Evolutionary conservation across 2,888 invertebrate species (phyloP).

Genomic region (Drosophila rubida): DNA sequence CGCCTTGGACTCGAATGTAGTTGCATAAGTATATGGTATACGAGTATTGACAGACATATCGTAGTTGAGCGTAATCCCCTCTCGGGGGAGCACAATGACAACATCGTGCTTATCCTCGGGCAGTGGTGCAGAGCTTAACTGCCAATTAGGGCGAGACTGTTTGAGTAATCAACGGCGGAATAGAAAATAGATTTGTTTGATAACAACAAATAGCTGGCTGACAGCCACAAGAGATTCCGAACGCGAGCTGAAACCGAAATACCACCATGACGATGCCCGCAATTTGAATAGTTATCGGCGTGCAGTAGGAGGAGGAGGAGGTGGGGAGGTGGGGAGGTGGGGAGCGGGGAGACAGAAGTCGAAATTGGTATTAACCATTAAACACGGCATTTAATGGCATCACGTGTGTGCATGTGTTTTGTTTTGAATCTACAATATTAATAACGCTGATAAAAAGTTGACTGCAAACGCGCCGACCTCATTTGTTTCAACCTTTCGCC

Average conservation of each 20-base stretch:
- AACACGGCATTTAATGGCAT: constrained; percentile 69
- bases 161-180: constrained; percentile 8
- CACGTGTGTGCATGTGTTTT: constrained; percentile 61
- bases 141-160: constrained; percentile 47
- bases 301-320: neutral
- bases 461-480: constrained; percentile 63
- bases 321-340: neutral
- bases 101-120: constrained; percentile 1
- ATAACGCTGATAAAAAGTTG: constrained; percentile 72
- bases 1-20: neutral
- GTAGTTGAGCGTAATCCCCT: neutral
- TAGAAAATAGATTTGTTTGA: constrained; percentile 38
- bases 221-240: constrained; percentile 8
- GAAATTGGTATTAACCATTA: constrained; percentile 66
- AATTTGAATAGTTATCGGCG: constrained; percentile 70
- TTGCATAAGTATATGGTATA: no score
- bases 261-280: constrained; percentile 9
- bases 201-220: constrained; percentile 39
- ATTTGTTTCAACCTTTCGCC: constrained; percentile 69
- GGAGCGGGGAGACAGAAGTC: constrained; percentile 34
- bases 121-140: constrained; percentile 1
- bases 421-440: constrained; percentile 70
- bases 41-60: neutral
- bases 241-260: constrained; percentile 1
- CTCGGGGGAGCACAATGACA: constrained; percentile 2